Conservation (phyloP, 2,797 vertebrate genomes). For the Silurus lanzhouensis region DNA sequence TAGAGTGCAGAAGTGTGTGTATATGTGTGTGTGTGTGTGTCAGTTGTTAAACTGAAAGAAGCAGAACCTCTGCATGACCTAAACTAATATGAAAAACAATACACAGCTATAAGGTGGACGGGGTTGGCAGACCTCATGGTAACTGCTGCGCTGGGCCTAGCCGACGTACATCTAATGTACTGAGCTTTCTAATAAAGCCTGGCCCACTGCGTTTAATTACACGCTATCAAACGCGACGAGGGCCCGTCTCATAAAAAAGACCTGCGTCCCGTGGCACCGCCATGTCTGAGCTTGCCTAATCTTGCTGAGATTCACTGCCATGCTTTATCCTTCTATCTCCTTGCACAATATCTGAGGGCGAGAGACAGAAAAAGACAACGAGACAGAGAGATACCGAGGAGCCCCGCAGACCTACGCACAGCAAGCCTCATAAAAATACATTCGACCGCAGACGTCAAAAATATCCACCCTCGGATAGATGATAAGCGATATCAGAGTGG, state of each 20-base stretch:
- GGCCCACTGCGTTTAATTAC: slow-evolving; percentile 56
- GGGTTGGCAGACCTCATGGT: slow-evolving; percentile 39
- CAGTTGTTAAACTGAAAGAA: neutral
- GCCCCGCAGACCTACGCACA: slow-evolving; percentile 30
- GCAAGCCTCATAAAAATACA: slow-evolving; percentile 30
- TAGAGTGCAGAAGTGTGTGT: neutral
- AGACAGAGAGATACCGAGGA: slow-evolving; percentile 4
- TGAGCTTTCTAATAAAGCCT: slow-evolving; percentile 55
- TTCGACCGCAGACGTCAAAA: slow-evolving; percentile 31
- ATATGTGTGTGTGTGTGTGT: neutral
- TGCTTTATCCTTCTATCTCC: slow-evolving; percentile 45
- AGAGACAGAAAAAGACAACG: neutral
- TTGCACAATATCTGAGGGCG: slow-evolving; percentile 33
- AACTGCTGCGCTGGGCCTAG: slow-evolving; percentile 38
- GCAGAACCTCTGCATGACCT: slow-evolving; percentile 1
- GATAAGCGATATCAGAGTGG: slow-evolving; percentile 34
- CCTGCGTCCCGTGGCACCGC: slow-evolving; percentile 51
- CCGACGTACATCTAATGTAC: slow-evolving; percentile 45
- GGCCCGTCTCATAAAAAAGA: slow-evolving; percentile 52
- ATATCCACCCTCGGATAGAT: slow-evolving; percentile 27
- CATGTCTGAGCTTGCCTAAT: slow-evolving; percentile 59
- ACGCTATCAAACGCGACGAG: slow-evolving; percentile 57
- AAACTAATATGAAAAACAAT: slow-evolving; percentile 34
- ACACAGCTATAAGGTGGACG: slow-evolving; percentile 19
- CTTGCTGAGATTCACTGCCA: slow-evolving; percentile 49